Percentiles rank a stretch among this genome's conserved stretches.
Evolutionary conservation across 2,888 invertebrate genomes (phyloP).

Genomic region (Drosophila falleni): DNA sequence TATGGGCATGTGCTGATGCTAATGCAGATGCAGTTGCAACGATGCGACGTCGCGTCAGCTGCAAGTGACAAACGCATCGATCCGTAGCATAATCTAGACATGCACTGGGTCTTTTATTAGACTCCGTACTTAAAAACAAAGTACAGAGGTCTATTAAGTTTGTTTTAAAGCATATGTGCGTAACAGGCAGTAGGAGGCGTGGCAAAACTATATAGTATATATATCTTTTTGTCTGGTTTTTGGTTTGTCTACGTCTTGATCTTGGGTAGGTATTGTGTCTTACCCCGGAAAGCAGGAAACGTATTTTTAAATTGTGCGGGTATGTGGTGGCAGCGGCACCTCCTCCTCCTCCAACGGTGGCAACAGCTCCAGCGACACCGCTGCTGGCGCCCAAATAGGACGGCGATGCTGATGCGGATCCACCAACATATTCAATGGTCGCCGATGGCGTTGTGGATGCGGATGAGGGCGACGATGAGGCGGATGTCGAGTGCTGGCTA

Average conservation of each 20-base stretch:
- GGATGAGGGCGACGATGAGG: conserved; percentile 82
- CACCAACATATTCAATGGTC: conserved; percentile 73
- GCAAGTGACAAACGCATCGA: conserved; percentile 18
- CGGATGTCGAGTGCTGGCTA: conserved; percentile 79
- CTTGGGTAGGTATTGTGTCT: conserved; percentile 36
- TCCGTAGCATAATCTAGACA: conserved; percentile 16
- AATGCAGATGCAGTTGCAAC: too few species aligned
- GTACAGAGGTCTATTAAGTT: too few species aligned
- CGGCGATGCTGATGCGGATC: conserved; percentile 77
- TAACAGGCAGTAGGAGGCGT: too few species aligned
- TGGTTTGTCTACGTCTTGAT: too few species aligned
- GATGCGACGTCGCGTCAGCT: conserved; percentile 8
- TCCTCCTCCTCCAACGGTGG: conserved; percentile 42
- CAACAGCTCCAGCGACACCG: conserved; percentile 27
- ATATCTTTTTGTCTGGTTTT: neutral
- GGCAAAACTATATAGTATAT: too few species aligned
- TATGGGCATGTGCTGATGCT: neutral
- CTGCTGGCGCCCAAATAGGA: conserved; percentile 69
- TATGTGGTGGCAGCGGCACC: conserved; percentile 81
- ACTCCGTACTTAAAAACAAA: too few species aligned
- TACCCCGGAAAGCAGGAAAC: conserved; percentile 85
- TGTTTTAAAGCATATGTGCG: too few species aligned
- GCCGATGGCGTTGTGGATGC: conserved; percentile 79
- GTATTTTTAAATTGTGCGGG: conserved; percentile 85
- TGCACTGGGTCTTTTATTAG: neutral